Evolutionary conservation across 2,797 vertebrate genomes (phyloP).

Genomic region (Sebastolobus altivelis): DNA sequence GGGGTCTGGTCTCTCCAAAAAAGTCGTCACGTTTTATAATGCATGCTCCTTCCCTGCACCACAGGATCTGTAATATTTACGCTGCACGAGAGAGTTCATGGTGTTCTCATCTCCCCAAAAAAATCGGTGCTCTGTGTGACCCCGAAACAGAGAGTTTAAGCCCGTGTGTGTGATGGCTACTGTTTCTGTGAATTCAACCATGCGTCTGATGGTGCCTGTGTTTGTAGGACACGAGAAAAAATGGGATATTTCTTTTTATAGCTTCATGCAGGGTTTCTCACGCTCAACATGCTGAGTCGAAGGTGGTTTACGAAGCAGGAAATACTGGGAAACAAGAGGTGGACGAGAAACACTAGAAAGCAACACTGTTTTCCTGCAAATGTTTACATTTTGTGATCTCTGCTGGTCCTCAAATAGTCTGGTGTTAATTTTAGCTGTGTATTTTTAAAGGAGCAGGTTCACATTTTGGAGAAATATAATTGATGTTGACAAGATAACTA

Average conservation of each 20-base stretch:
- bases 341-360: not conserved
- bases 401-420: not conserved
- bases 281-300: slow-evolving; percentile 4
- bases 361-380: not conserved
- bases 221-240: not conserved
- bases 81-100: not conserved
- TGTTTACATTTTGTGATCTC: not conserved
- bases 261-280: slow-evolving; percentile 33
- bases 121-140: slow-evolving; percentile 31
- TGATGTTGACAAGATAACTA: not conserved
- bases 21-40: slow-evolving; percentile 48
- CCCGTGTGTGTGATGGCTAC: too few species aligned
- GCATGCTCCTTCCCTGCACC: slow-evolving; percentile 11
- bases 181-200: slow-evolving; percentile 31
- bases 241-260: slow-evolving; percentile 62
- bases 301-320: slow-evolving; percentile 4
- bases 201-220: slow-evolving; percentile 10
- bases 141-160: not conserved
- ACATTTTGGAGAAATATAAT: not conserved
- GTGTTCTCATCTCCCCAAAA: not conserved
- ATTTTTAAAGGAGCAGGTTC: not conserved
- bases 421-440: not conserved
- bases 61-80: slow-evolving; percentile 48
- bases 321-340: not conserved
- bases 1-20: slow-evolving; percentile 6